Base-by-base conservation (phyloP, 1,140 invertebrate genomes). In the Periplaneta americana region DNA sequence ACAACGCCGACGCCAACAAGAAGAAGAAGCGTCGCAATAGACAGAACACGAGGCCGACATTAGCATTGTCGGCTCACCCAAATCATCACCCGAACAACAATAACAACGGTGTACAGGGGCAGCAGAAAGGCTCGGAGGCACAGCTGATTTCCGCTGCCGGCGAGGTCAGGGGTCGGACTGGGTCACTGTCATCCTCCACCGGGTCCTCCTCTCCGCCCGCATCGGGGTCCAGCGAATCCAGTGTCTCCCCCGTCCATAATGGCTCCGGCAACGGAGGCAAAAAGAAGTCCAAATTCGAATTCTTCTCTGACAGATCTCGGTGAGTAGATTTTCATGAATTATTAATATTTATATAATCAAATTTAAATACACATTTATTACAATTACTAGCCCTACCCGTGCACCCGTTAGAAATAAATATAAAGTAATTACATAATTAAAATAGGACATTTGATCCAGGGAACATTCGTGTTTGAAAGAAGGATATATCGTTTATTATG, bases 301-400 rank as follows among this genome's bases (percentile, higher is more conserved):
- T 96, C 83, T 93, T 95, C 87, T 93, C 93, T 57, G 95, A 97
- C 86, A 90, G 94, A 86, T 90, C 93, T 85, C 92, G 95, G 95
- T 96, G 87, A 93, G 93, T n/a, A n/a, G n/a, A n/a, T n/a, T n/a
- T n/a, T n/a, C n/a, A n/a, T n/a, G n/a, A n/a, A n/a, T n/a, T n/a
- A n/a, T n/a, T n/a, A n/a, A n/a, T n/a, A n/a, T n/a, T n/a, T n/a
- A n/a, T n/a, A n/a, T n/a, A n/a, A n/a, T n/a, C n/a, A n/a, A n/a
- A n/a, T n/a, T n/a, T n/a, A n/a, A n/a, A n/a, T n/a, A n/a, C n/a
- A n/a, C n/a, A n/a, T n/a, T n/a, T n/a, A n/a, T n/a, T n/a, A n/a
- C n/a, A n/a, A n/a, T n/a, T n/a, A n/a, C n/a, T n/a, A n/a, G n/a
- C n/a, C n/a, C n/a, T n/a, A n/a, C n/a, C n/a, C n/a, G n/a, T n/a